Evolutionary conservation across 2,113 vertebrate species (phyloP).

Genomic region (Suricata suricatta): DNA sequence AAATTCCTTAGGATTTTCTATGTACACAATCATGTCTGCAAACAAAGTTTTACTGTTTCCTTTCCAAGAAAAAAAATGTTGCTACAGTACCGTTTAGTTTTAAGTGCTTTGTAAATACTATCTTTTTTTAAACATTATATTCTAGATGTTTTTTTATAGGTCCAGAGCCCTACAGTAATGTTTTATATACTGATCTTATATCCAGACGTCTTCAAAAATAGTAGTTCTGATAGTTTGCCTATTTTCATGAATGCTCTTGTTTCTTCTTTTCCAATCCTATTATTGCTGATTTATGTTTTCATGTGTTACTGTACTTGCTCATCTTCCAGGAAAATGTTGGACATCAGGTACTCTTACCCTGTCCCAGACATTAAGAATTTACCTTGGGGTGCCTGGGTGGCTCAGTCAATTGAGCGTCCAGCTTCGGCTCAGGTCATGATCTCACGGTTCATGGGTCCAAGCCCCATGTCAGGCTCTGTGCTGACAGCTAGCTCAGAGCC

Average conservation of each 20-base stretch:
- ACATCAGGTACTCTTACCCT: not conserved
- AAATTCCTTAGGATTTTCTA: no score
- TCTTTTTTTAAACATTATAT: not conserved
- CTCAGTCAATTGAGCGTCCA: no score
- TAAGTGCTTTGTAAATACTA: not conserved
- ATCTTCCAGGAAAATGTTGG: not conserved
- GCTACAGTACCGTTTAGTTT: not conserved
- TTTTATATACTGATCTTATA: not conserved
- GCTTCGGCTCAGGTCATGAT: no score
- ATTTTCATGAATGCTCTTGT: not conserved
- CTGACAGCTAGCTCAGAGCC: no score
- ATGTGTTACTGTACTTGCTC: not conserved
- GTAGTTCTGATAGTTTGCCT: not conserved
- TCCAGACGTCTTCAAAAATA: constrained; percentile 17
- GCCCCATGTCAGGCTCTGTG: no score
- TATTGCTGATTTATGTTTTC: not conserved
- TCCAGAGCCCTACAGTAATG: not conserved
- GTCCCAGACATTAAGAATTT: not conserved
- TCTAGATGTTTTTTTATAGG: not conserved
- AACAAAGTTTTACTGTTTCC: no score
- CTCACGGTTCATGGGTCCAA: no score
- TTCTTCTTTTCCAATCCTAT: not conserved
- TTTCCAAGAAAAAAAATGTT: not conserved
- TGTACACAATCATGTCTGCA: no score
- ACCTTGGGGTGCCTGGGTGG: not conserved